Percentiles rank a stretch among this genome's conserved stretches.
These are phyloP conservation scores for Cyclopterus lumpus DNA, from an alignment of 2,797 vertebrate genomes.

Conservation along the genomic window DNA sequence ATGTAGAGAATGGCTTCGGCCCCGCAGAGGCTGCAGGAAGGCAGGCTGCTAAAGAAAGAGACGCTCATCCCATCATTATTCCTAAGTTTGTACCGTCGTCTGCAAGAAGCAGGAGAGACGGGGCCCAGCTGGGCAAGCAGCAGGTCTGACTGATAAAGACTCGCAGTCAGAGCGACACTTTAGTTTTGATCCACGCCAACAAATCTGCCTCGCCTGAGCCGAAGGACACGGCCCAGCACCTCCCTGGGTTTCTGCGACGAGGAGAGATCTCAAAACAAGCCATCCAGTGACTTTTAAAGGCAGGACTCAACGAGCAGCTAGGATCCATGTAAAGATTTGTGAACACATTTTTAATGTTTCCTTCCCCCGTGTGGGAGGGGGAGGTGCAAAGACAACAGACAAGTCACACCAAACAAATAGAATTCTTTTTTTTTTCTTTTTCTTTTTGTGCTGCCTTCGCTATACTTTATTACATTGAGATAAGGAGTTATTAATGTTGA, in stretches of 20 bases:
- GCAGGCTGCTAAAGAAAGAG: slow-evolving; percentile 84
- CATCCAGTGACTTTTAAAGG: slow-evolving; percentile 70
- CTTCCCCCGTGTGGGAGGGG: neutral
- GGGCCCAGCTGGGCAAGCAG: slow-evolving; percentile 88
- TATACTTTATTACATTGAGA: slow-evolving; percentile 71
- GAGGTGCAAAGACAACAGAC: slow-evolving; percentile 54
- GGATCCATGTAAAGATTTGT: slow-evolving; percentile 54
- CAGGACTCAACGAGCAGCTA: slow-evolving; percentile 56
- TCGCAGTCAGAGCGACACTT: slow-evolving; percentile 41
- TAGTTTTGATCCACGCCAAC: slow-evolving; percentile 66
- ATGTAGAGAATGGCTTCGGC: slow-evolving; percentile 88
- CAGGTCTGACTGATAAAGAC: slow-evolving; percentile 81
- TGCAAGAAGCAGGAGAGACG: slow-evolving; percentile 83
- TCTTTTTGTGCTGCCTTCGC: slow-evolving; percentile 67
- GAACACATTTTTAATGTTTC: slow-evolving; percentile 52
- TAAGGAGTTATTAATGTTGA: slow-evolving; percentile 61
- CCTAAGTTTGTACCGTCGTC: slow-evolving; percentile 90
- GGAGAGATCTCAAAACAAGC: slow-evolving; percentile 69
- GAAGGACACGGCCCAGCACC: slow-evolving; percentile 42
- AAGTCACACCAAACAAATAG: slow-evolving; percentile 75
- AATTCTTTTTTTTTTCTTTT: slow-evolving; percentile 36
- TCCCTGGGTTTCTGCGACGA: slow-evolving; percentile 31
- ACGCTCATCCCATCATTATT: slow-evolving; percentile 84
- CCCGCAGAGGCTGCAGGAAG: slow-evolving; percentile 72
- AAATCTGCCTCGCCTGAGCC: slow-evolving; percentile 75